phyloP scores from a whole-genome alignment of 2,797 vertebrate species.

The Uromys caudimaculatus region DNA sequence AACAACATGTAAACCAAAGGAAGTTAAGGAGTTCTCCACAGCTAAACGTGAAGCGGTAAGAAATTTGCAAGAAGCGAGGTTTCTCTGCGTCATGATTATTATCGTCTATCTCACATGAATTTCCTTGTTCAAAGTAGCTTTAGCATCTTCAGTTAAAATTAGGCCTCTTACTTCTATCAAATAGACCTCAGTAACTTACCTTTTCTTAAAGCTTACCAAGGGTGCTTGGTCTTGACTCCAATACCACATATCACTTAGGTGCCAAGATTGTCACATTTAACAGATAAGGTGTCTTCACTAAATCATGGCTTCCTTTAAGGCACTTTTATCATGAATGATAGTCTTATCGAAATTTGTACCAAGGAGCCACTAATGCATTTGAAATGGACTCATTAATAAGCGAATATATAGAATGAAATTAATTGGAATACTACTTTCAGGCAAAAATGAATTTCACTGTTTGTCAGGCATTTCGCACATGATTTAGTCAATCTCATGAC shows the following conservation, averaged over 20 bases:
- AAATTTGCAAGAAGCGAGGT: not conserved
- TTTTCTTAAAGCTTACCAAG: not conserved
- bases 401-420: not conserved
- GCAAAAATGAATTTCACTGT: not conserved
- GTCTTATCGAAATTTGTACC: not conserved
- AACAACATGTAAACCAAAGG: constrained; percentile 1
- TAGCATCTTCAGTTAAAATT: not conserved
- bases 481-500: not conserved
- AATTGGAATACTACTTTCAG: not conserved
- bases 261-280: not conserved
- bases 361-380: not conserved
- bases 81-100: not conserved
- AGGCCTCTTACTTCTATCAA: not conserved
- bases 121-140: not conserved
- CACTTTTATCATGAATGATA: not conserved
- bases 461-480: not conserved
- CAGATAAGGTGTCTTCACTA: not conserved
- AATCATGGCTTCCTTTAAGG: not conserved
- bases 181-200: not conserved
- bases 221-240: not conserved
- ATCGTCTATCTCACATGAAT: not conserved
- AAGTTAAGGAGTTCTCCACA: not conserved
- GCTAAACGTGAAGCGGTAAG: not conserved
- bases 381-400: constrained; percentile 1
- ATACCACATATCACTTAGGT: not conserved